Evolutionary conservation across 2,888 invertebrate species (phyloP), one percentile per base, ranked within the genome.

Genomic region (Ptilodon capucinus): DNA sequence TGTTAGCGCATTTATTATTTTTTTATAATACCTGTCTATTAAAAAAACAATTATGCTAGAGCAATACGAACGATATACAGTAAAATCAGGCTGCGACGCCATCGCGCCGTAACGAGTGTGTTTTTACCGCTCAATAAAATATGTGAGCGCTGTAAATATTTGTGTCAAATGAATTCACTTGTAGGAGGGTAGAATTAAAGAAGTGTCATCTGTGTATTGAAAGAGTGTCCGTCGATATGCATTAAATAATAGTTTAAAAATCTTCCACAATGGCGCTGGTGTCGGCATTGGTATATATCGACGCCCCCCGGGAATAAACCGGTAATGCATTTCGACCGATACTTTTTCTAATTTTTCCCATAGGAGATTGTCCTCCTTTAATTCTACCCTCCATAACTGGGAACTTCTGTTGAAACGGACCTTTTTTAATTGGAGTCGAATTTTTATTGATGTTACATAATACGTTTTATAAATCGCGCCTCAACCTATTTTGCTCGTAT

Each of bases 21-120:
- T 54, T 44, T 46, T 50, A 51, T 52, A 19, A 2, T 8, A 18
- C 18, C 32, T 36, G 43, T 47, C n/a, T n/a, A n/a, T n/a, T 49
- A 49, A 59, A 65, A 66, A 65, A 63, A 60, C 48, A 61, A 51
- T 60, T 57, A 43, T 42, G 50, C 47, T 43, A 48, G 49, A 58
- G 46, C 48, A 58, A 60, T 57, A 62, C 59, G 40, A 59, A 51
- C 60, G 38, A 52, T 49, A 32, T 45, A 35, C 35, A 63, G 68
- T 69, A 67, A 64, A 59, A 58, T 58, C 47, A 42, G 36, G 17
- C 30, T 4, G 44, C 43, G 47, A 45, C 19, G 32, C 34, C 7
- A 36, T 35, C 17, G 17, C n/a, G 32, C 11, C 34, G 41, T 32
- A 48, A 39, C 42, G 44, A 51, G 44, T 44, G 35, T 38, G 36